Base-by-base conservation (phyloP, 2,797 vertebrate species). In the Odontamblyopus rebecca region DNA sequence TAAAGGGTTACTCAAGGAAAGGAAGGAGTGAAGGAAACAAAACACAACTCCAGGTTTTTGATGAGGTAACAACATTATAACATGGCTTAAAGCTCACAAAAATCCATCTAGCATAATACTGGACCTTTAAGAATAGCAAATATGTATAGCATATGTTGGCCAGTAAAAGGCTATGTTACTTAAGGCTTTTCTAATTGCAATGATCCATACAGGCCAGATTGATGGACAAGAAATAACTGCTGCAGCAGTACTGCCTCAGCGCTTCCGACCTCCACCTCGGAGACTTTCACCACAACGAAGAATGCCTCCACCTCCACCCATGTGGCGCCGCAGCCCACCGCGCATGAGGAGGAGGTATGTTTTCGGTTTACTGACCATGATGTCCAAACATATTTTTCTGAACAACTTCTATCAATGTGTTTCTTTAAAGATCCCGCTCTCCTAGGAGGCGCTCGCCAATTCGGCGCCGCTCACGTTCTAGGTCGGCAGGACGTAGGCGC, bases 181-280 rank as follows among this genome's bases (percentile, higher is more conserved):
- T 63, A 1, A 51, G 26, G 32, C 7, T 67, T 51, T n/a, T 27
- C 29, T 3, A 66, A 30, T 12, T 61, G 23, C 59, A 32, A 19
- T 54, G 2, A 12, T 19, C 6, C 15, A 53, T 4, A 48, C 26
- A 98, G 97, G 97, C 80, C 97, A 98, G 78, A 98, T 98, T 0
- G 96, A 98, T 0, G 96, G 97, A 16, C 97, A 97, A 89, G 97
- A 98, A 90, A 97, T 98, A 85, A 96, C 95, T 0, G 97, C 96
- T 56, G 95, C 95, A 1, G 96, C 96, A 0, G 96, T 98, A 67
- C 88, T 98, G 81, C 85, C 97, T 16, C 97, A 95, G 0, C 91
- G 95, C 53, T 88, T 96, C 6, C 90, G 96, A 30, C 94, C 93
- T 13, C 80, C 89, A 0, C 95, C 94, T 5, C 97, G 95, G 1